Evolutionary conservation across 2,888 invertebrate genomes (phyloP).

Genomic region (Oegoconia quadripuncta): DNA sequence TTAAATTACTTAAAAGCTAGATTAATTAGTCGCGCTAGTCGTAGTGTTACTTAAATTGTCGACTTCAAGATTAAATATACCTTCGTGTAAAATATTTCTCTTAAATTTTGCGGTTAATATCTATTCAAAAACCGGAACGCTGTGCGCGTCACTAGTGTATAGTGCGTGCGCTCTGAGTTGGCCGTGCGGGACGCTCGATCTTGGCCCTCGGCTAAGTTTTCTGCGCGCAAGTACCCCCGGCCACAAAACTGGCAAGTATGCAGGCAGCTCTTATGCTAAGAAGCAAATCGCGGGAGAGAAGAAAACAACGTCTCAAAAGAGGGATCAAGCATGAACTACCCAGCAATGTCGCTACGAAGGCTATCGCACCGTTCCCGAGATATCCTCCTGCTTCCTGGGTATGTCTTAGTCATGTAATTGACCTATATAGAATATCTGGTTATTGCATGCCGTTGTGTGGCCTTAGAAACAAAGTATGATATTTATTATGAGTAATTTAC

Average conservation of each 20-base stretch:
- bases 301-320: conserved; percentile 86
- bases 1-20: conserved; percentile 21
- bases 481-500: no score
- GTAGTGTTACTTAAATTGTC: conserved; percentile 32
- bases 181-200: conserved; percentile 14
- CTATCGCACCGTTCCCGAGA: conserved; percentile 92
- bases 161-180: conserved; percentile 25
- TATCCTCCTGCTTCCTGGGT: conserved; percentile 90
- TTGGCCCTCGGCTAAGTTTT: conserved; percentile 42
- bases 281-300: conserved; percentile 92
- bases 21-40: conserved; percentile 43
- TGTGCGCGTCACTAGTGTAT: conserved; percentile 15
- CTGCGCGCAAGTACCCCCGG: conserved; percentile 43
- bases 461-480: neutral
- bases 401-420: conserved; percentile 39
- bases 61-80: conserved; percentile 18
- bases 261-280: conserved; percentile 96
- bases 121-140: conserved; percentile 5
- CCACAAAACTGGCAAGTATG: conserved; percentile 85
- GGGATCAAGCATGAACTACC: conserved; percentile 89
- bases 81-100: conserved; percentile 17
- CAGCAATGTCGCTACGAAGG: conserved; percentile 92
- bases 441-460: neutral
- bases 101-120: conserved; percentile 9
- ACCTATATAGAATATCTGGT: neutral